Conservation (phyloP, 2,888 invertebrate species). For the Panorpa germanica region DNA sequence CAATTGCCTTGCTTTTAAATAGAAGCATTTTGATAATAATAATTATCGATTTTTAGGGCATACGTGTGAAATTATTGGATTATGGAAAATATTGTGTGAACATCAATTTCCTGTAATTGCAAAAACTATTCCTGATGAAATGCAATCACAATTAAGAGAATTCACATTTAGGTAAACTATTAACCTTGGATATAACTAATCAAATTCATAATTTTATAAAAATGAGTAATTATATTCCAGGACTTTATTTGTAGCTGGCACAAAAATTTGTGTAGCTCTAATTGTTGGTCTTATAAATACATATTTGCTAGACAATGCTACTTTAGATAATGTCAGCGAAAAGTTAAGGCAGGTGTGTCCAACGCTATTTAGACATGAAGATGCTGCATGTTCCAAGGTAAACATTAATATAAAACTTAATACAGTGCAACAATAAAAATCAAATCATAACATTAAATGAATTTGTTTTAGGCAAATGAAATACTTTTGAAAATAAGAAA, state of each 20-base stretch:
- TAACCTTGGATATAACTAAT: neutral
- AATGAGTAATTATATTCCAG: slow-evolving; percentile 14
- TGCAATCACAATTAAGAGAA: slow-evolving; percentile 39
- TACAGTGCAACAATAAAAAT: too few species aligned
- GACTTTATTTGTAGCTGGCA: slow-evolving; percentile 27
- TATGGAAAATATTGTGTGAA: slow-evolving; percentile 86
- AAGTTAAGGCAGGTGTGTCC: slow-evolving; percentile 84
- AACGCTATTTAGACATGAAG: slow-evolving; percentile 81
- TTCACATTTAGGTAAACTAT: slow-evolving; percentile 33
- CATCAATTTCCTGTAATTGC: slow-evolving; percentile 77
- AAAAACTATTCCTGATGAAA: slow-evolving; percentile 43
- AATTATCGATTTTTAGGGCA: slow-evolving; percentile 32
- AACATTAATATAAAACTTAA: slow-evolving; percentile 8
- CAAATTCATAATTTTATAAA: neutral
- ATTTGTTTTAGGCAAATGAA: slow-evolving; percentile 64
- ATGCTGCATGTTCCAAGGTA: slow-evolving; percentile 90
- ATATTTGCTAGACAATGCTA: slow-evolving; percentile 89
- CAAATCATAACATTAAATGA: slow-evolving; percentile 4
- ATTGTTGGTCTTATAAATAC: slow-evolving; percentile 75
- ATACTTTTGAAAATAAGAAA: slow-evolving; percentile 64
- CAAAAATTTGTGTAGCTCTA: slow-evolving; percentile 46
- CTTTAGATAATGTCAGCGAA: slow-evolving; percentile 77
- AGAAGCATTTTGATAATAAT: slow-evolving; percentile 1
- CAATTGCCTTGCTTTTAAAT: too few species aligned
- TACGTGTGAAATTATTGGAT: slow-evolving; percentile 73